Evolutionary conservation across 1,140 invertebrate species (phyloP), one percentile per base, ranked within the genome.

Genomic region (Chionoecetes opilio): DNA sequence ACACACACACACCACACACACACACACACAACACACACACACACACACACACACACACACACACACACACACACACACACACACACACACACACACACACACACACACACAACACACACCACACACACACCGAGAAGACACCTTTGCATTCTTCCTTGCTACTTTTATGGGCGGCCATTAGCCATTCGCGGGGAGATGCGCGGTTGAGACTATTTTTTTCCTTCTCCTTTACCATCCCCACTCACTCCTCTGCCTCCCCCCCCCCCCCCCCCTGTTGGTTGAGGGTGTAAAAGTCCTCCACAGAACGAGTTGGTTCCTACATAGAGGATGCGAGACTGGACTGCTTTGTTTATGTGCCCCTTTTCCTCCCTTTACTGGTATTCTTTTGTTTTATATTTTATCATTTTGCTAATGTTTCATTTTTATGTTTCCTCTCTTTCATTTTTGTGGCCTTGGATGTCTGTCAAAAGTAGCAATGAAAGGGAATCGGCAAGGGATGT

Each of bases 311-410:
- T 75, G 63, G 63, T 75, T n/a, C n/a, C n/a, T n/a, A 75, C 63
- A 75, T 75, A 75, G 63, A 75, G 63, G 63, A 75, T 75, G 63
- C 63, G n/a, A 75, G 63, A 75, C 63, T n/a, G 63, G 63, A 75
- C 63, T n/a, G 21, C 63, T n/a, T 87, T 87, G 32, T 38, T 87
- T 87, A 87, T 87, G 37, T 87, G 14, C 37, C 85, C 37, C 31
- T 37, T 87, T 37, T n/a, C 34, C 37, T 87, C 85, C 37, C 32
- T 37, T 87, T n/a, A 26, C 29, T 32, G 32, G 29, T 34, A 87
- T 38, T 38, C 85, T 87, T 87, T 37, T 87, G 85, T 87, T 38
- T 87, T 35, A 34, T 87, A 34, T 34, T 31, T 87, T 38, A 37
- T 75, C 84, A 86, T 86, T 38, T 86, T 1, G 84, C 8, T 2